A percentile compares a stretch with the other conserved stretches of the same genome.
These are phyloP conservation scores for Paralichthys olivaceus DNA, from an alignment of 2,113 vertebrate species.

Conservation along the genomic window DNA sequence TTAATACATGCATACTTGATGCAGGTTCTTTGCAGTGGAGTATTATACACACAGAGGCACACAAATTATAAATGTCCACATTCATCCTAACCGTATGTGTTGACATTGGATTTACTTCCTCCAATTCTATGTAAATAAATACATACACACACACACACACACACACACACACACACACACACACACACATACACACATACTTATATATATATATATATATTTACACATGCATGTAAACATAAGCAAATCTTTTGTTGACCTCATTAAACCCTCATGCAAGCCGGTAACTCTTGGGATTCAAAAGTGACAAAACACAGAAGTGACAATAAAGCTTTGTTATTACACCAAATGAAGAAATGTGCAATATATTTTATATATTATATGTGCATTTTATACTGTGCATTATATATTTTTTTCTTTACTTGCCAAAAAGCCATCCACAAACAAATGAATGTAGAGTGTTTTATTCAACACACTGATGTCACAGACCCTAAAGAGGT, in stretches of 20 bases:
- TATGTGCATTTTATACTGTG: neutral
- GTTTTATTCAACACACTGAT: neutral
- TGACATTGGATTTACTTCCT: neutral
- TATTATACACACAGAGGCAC: neutral
- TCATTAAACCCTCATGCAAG: too few relatives aligned
- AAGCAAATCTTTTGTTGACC: too few relatives aligned
- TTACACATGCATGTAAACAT: too few relatives aligned
- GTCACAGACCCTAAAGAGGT: neutral
- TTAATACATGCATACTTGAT: neutral
- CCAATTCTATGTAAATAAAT: neutral
- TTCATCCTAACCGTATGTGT: neutral
- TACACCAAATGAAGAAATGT: too few relatives aligned
- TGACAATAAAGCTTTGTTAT: too few relatives aligned
- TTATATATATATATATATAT: too few relatives aligned
- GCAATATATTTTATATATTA: too few relatives aligned
- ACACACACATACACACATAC: too few relatives aligned
- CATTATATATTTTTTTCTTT: neutral
- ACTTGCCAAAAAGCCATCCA: neutral
- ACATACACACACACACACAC: too few relatives aligned
- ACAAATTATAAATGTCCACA: neutral
- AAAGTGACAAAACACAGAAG: too few relatives aligned
- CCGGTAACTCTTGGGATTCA: too few relatives aligned
- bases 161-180: too few relatives aligned
- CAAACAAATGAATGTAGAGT: neutral
- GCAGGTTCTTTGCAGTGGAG: neutral